Conservation (phyloP, 2,113 vertebrate species). For the Neogobius melanostomus region DNA sequence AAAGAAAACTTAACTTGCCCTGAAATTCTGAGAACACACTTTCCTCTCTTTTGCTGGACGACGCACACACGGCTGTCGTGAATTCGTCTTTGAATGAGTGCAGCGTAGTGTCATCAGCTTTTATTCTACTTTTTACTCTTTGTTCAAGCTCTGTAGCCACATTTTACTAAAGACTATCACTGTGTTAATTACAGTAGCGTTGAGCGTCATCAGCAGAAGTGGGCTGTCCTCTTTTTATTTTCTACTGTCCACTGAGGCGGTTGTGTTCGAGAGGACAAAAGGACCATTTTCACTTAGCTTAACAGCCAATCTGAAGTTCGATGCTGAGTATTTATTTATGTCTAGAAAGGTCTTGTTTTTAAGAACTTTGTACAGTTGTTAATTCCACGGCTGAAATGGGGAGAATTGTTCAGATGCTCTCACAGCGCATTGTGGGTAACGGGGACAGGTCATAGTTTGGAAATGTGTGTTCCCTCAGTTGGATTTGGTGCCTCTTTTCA, state of each 20-base stretch:
- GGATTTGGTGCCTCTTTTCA: slow-evolving; percentile 56
- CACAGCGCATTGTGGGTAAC: slow-evolving; percentile 21
- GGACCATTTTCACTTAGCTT: slow-evolving; percentile 26
- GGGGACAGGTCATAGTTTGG: slow-evolving; percentile 16
- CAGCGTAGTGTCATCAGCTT: slow-evolving; percentile 23
- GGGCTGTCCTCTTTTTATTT: slow-evolving; percentile 8
- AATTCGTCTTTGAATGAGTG: slow-evolving; percentile 18
- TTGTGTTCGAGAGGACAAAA: slow-evolving; percentile 10
- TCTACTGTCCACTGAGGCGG: slow-evolving; percentile 12
- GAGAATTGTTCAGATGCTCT: slow-evolving; percentile 8
- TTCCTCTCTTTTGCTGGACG: slow-evolving; percentile 20
- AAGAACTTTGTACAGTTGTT: slow-evolving; percentile 10
- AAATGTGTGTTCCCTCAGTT: slow-evolving; percentile 37
- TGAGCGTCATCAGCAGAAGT: slow-evolving; percentile 32
- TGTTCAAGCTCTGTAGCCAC: slow-evolving; percentile 41
- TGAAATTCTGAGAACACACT: slow-evolving; percentile 11
- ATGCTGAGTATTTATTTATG: slow-evolving; percentile 15
- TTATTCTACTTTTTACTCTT: slow-evolving; percentile 36
- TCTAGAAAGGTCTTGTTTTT: slow-evolving; percentile 12
- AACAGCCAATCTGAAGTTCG: slow-evolving; percentile 18
- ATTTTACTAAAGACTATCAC: slow-evolving; percentile 55
- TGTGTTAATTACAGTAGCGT: slow-evolving; percentile 55
- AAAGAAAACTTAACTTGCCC: background rate
- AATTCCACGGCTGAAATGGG: slow-evolving; percentile 10
- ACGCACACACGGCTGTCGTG: slow-evolving; percentile 23